Base-by-base conservation (phyloP, 2,797 vertebrate genomes). In the Acanthiza pusilla region DNA sequence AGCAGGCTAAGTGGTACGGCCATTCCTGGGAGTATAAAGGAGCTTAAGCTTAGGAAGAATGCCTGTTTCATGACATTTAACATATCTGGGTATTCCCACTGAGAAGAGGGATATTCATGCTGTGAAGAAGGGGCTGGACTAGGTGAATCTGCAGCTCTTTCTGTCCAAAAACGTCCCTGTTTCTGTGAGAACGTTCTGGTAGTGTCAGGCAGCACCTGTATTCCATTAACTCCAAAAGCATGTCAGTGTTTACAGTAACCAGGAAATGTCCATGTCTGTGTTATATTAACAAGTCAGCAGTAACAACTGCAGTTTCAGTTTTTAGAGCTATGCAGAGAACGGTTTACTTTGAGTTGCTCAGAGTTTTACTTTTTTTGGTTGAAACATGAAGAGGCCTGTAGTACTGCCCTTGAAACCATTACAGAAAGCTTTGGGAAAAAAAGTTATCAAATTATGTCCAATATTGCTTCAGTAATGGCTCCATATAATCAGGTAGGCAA, bases 191-290 rank as follows among this genome's bases (percentile, higher is more conserved):
- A 91, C 32, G 7, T 94, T 96, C 89, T 96, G 63, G 91, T 91
- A 93, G 85, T 68, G 27, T 92, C 50, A 78, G 75, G 71, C 58
- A 92, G 63, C 88, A 96, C 93, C 94, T 97, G 93, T 92, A 94
- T 92, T 95, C 85, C 93, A 94, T 97, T 96, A 97, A 91, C 89
- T 95, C 79, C 89, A 91, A 91, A 96, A 92, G 84, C 90, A 97
- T 96, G 88, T 96, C 86, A 92, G 80, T 91, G 95, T 96, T 97
- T 86, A 94, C 80, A 95, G 88, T 96, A 89, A 96, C 91, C 93
- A 97, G 92, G 97, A 97, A 97, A 94, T 86, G 93, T 95, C 71
- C 22, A 81, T 91, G 91, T 89, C 88, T 97, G 87, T 83, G 80
- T 97, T 97, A 88, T 80, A 93, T 90, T 95, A 96, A 96, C 94